phyloP scores from a whole-genome alignment of 2,797 vertebrate species.

The Cossypha niveicapilla region DNA sequence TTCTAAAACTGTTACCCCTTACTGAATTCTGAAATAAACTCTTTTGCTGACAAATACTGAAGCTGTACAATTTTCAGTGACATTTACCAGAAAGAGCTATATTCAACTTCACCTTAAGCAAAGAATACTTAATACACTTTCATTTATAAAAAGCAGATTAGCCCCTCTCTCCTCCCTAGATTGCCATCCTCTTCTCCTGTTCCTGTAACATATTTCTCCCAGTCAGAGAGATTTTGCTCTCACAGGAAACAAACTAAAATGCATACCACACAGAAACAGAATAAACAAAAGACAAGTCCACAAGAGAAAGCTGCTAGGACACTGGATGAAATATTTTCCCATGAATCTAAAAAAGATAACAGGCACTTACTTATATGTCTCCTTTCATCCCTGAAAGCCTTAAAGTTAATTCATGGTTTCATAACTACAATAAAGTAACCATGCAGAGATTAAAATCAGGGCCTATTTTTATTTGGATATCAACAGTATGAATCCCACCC shows the following conservation, averaged over 20 bases:
- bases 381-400: slow-evolving; percentile 75
- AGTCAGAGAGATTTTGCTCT: neutral
- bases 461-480: slow-evolving; percentile 76
- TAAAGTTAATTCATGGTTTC: slow-evolving; percentile 78
- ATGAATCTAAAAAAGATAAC: slow-evolving; percentile 73
- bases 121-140: neutral
- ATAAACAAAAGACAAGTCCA: slow-evolving; percentile 74
- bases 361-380: slow-evolving; percentile 68
- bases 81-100: neutral
- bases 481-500: slow-evolving; percentile 77
- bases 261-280: slow-evolving; percentile 71
- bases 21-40: neutral
- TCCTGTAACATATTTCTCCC: neutral
- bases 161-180: neutral
- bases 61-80: neutral
- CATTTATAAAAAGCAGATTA: neutral
- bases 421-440: slow-evolving; percentile 76
- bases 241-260: slow-evolving; percentile 69
- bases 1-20: neutral
- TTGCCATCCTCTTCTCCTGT: neutral
- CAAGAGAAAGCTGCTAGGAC: slow-evolving; percentile 65
- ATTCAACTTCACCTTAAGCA: neutral
- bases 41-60: neutral
- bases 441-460: slow-evolving; percentile 76
- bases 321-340: slow-evolving; percentile 67